Evolutionary conservation across 2,113 vertebrate genomes (phyloP), one percentile per base, ranked within the genome.

Genomic region (Lagopus muta): DNA sequence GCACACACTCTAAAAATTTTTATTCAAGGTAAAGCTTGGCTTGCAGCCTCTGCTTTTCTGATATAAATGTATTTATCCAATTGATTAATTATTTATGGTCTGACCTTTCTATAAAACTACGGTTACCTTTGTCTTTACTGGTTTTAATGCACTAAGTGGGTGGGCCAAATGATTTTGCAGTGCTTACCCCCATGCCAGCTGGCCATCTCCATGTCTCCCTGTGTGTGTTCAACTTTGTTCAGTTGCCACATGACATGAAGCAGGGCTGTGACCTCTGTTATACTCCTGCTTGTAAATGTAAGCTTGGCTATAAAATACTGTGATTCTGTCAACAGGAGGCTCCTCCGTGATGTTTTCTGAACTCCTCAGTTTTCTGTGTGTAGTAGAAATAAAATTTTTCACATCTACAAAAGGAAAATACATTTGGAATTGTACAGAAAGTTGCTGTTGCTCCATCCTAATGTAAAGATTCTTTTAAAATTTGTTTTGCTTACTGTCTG

Each of bases 211-310:
- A 71, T n/a, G 80, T 95, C 96, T 97, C 97, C 17, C 86, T 92
- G 97, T 97, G 97, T 97, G 97, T 98, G 97, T 98, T 80, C 97
- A 95, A 47, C 93, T 90, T 58, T 69, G 73, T 80, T 96, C 82
- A 74, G 65, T 92, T 96, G 96, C 94, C 89, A 69, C 90, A 81
- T 66, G 97, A 98, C 97, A 97, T 52, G 92, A 97, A 98, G 93
- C 98, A 98, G 97, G 96, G 94, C 97, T 97, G 74, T 96, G 98
- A 98, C 97, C 97, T 90, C 50, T 6, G 86, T 75, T 96, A 93
- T 91, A 93, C 94, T 97, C 94, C 79, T 95, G 97, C 97, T 97
- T 97, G 97, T 98, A 98, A 98, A 98, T 97, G 96, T 95, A 97
- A 98, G 96, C 96, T 80, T 11, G 61, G 88, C 97, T 97, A 90